Evolutionary conservation across 2,797 vertebrate species (phyloP).

Genomic region (Melanogrammus aeglefinus): DNA sequence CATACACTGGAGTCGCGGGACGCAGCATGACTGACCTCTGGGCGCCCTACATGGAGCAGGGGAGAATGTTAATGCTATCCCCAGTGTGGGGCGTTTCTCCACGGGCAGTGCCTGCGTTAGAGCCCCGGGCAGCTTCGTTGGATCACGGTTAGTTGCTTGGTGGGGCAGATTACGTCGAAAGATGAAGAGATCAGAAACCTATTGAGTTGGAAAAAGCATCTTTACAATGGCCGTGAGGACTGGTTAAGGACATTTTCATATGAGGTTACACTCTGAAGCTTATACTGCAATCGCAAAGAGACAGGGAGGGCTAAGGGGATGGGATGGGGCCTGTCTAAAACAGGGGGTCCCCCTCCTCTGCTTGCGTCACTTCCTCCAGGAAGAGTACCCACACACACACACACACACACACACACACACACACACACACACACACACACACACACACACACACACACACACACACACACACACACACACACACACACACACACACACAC

Average conservation of each 20-base stretch:
- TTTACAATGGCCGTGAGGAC: conserved; percentile 26
- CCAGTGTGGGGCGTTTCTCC: not conserved
- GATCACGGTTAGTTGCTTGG: conserved; percentile 11
- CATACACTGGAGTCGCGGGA: not conserved
- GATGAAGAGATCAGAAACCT: conserved; percentile 26
- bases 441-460: conserved; percentile 31
- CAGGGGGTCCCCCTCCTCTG: conserved; percentile 36
- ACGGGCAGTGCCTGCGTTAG: not conserved
- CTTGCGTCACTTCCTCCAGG: not conserved
- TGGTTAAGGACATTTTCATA: conserved; percentile 9
- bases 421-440: no score
- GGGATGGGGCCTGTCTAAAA: conserved; percentile 37
- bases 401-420: no score
- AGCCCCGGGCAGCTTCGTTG: not conserved
- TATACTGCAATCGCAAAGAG: not conserved
- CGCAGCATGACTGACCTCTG: conserved; percentile 41
- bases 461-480: conserved; percentile 28
- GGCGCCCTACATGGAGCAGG: conserved; percentile 46
- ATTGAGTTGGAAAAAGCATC: conserved; percentile 24
- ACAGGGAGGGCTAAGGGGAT: not conserved
- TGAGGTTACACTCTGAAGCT: not conserved
- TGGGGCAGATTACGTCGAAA: conserved; percentile 22
- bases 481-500: conserved; percentile 28
- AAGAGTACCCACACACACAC: conserved; percentile 29
- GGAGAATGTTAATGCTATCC: conserved; percentile 39